Conservation (phyloP, 2,797 vertebrate species). For the Nyctibius grandis region DNA sequence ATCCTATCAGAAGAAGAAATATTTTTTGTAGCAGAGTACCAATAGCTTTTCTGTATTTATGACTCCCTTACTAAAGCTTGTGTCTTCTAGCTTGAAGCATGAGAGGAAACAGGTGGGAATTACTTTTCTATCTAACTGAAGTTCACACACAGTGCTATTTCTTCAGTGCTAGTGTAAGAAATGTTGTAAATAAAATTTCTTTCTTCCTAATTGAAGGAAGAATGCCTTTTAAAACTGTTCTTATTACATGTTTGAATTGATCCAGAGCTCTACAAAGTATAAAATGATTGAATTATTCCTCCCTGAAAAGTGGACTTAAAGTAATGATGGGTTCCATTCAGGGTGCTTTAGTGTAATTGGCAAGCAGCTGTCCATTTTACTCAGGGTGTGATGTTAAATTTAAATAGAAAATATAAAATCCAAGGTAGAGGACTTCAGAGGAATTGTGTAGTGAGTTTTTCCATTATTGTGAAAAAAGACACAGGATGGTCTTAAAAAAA, state of each 20-base stretch:
- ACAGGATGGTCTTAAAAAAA: not conserved
- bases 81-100: constrained; percentile 20
- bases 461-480: not conserved
- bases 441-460: not conserved
- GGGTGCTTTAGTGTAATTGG: not conserved
- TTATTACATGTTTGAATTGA: constrained; percentile 15
- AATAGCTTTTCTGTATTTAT: constrained; percentile 42
- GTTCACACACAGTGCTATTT: not conserved
- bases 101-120: constrained; percentile 31
- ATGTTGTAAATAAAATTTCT: constrained; percentile 11
- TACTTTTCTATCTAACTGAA: constrained; percentile 15
- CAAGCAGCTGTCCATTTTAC: not conserved
- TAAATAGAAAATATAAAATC: constrained; percentile 6
- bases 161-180: not conserved
- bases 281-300: constrained; percentile 36
- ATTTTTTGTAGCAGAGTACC: constrained; percentile 23
- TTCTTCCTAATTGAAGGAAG: not conserved
- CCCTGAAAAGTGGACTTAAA: not conserved
- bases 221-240: not conserved
- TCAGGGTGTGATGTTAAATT: constrained; percentile 18
- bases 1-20: constrained; percentile 55
- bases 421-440: not conserved
- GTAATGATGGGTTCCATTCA: constrained; percentile 13
- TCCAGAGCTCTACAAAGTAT: not conserved
- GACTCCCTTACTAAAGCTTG: constrained; percentile 24